These are phyloP conservation scores for Meiosimyza decipiens DNA, from an alignment of 2,888 invertebrate genomes.

Conservation along the genomic window DNA sequence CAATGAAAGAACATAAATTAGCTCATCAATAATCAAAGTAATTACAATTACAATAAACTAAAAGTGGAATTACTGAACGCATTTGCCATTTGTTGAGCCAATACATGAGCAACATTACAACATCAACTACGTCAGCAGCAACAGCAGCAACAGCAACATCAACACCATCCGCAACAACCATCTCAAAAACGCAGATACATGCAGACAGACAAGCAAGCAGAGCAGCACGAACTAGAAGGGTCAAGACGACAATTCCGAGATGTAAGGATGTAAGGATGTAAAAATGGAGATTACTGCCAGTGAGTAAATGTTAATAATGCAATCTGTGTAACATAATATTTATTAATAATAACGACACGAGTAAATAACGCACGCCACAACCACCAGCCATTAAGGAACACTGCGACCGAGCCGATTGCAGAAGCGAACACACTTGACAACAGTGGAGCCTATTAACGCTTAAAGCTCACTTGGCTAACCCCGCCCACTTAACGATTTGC, in stretches of 20 bases:
- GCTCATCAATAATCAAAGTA: conserved; percentile 24
- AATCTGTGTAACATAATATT: conserved; percentile 36
- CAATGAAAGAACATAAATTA: conserved; percentile 6
- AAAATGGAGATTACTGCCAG: conserved; percentile 12
- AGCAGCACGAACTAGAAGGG: not conserved
- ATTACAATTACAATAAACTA: conserved; percentile 26
- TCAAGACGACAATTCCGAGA: not conserved
- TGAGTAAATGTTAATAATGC: conserved; percentile 34
- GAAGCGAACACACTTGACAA: conserved; percentile 1
- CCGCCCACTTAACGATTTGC: conserved; percentile 42
- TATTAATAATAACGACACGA: conserved; percentile 38
- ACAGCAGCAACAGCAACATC: conserved; percentile 34
- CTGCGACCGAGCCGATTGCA: too few species aligned
- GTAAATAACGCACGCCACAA: not conserved
- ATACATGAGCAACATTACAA: conserved; percentile 1
- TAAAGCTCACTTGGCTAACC: conserved; percentile 38
- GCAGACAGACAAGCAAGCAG: conserved; percentile 30
- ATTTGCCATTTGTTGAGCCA: conserved; percentile 17
- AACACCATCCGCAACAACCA: conserved; percentile 36
- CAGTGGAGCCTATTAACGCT: conserved; percentile 33
- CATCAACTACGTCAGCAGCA: conserved; percentile 14
- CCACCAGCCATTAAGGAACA: not conserved
- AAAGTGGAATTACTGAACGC: conserved; percentile 30
- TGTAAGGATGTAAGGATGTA: not conserved
- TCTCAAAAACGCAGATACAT: conserved; percentile 27